Evolutionary conservation across 2,797 vertebrate species (phyloP).

Genomic region (Chaunax sp.): DNA sequence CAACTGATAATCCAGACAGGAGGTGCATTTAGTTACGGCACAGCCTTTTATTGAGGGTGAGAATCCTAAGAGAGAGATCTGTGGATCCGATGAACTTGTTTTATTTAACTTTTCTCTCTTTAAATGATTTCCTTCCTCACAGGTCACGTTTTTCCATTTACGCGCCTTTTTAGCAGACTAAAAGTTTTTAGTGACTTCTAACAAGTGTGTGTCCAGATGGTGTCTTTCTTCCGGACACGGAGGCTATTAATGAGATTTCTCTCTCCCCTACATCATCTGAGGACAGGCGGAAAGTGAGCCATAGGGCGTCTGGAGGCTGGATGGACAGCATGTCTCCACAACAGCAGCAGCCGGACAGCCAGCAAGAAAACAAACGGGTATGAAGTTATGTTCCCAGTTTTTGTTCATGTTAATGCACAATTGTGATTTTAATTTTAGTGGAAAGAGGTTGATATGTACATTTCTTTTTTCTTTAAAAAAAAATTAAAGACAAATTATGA

Average conservation of each 20-base stretch:
- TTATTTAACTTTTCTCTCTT: not conserved
- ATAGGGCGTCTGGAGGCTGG: conserved; percentile 45
- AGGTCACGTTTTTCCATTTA: not conserved
- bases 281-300: conserved; percentile 52
- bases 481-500: no score
- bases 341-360: conserved; percentile 67
- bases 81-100: not conserved
- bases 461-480: no score
- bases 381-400: not conserved
- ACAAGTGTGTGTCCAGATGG: conserved; percentile 42
- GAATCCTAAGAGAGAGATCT: not conserved
- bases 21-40: conserved; percentile 28
- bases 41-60: conserved; percentile 29
- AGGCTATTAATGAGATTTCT: conserved; percentile 38
- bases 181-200: not conserved
- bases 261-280: conserved; percentile 30
- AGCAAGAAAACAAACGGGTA: conserved; percentile 68
- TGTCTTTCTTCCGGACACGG: conserved; percentile 13
- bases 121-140: not conserved
- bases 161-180: not conserved
- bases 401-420: not conserved
- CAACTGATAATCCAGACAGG: conserved; percentile 64
- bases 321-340: conserved; percentile 80
- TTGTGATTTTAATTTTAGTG: not conserved
- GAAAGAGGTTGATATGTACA: not conserved